Evolutionary conservation across 2,888 invertebrate genomes (phyloP).

Genomic region (Chalcis sispes): DNA sequence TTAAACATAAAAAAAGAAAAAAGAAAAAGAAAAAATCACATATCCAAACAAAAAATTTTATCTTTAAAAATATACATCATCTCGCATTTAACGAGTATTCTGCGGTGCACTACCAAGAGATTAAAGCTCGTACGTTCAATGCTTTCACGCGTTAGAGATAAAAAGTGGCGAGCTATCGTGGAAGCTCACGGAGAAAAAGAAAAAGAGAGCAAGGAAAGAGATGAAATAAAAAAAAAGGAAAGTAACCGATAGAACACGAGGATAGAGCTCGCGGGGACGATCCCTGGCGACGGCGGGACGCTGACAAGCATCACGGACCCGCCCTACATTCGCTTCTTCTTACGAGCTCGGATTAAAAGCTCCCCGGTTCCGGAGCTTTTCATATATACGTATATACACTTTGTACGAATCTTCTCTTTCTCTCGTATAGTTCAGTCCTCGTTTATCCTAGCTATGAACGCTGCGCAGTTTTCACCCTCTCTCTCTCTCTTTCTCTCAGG

Average conservation of each 20-base stretch:
- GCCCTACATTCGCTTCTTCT: conserved; percentile 63
- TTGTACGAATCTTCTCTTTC: conserved; percentile 9
- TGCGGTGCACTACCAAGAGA: too few relatives aligned
- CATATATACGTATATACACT: too few relatives aligned
- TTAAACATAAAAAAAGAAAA: too few relatives aligned
- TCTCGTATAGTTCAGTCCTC: conserved; percentile 13
- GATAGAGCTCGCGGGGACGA: conserved; percentile 59
- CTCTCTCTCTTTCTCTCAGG: conserved; percentile 44
- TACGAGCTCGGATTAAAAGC: conserved; percentile 68
- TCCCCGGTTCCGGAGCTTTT: conserved; percentile 51
- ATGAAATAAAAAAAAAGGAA: conserved; percentile 32
- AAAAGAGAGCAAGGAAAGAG: not conserved
- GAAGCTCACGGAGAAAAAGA: too few relatives aligned
- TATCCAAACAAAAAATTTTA: too few relatives aligned
- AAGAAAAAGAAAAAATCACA: too few relatives aligned
- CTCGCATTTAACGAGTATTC: too few relatives aligned
- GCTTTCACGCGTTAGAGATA: too few relatives aligned
- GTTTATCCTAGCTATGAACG: not conserved
- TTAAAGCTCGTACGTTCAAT: not conserved
- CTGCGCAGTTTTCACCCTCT: conserved; percentile 36
- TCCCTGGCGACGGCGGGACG: conserved; percentile 70
- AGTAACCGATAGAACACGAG: conserved; percentile 51
- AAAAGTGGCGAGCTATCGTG: too few relatives aligned
- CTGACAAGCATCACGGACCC: conserved; percentile 63
- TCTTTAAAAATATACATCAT: too few relatives aligned